A percentile compares a stretch with the other conserved stretches of the same genome.
These are phyloP conservation scores for Gallirallus australis DNA, from an alignment of 2,797 vertebrate species.

Conservation along the genomic window DNA sequence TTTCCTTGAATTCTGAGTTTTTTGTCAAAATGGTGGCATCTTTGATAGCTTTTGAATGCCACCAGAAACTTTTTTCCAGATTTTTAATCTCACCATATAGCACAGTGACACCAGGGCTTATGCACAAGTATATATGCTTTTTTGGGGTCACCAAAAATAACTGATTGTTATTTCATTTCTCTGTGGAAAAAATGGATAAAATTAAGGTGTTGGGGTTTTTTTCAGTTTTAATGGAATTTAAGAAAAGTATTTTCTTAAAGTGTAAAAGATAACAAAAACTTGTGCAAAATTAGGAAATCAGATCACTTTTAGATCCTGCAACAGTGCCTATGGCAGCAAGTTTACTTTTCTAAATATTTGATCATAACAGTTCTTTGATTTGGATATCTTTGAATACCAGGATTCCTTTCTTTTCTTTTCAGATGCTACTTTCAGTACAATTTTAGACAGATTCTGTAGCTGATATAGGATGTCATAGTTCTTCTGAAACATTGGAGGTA, in stretches of 20 bases:
- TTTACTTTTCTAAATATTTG: not conserved
- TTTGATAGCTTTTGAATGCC: not conserved
- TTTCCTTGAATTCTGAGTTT: not conserved
- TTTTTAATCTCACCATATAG: not conserved
- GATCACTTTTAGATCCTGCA: not conserved
- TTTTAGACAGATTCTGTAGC: not conserved
- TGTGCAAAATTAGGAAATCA: not conserved
- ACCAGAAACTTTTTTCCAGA: not conserved
- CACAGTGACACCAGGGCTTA: not conserved
- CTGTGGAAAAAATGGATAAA: accelerated
- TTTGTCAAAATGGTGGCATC: not conserved
- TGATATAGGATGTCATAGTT: not conserved
- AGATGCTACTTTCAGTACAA: not conserved
- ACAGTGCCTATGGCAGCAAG: not conserved
- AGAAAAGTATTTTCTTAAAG: not conserved
- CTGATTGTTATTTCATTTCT: not conserved
- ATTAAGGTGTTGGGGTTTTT: not conserved
- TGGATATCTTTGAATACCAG: not conserved
- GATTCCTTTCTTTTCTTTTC: not conserved
- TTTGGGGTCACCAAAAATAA: not conserved
- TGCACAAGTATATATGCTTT: accelerated
- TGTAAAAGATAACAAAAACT: not conserved
- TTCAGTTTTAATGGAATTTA: not conserved
- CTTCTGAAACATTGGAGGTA: not conserved
- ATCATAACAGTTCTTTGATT: not conserved